Base-by-base conservation (phyloP, 2,113 vertebrate species). In the Neotoma lepida region DNA sequence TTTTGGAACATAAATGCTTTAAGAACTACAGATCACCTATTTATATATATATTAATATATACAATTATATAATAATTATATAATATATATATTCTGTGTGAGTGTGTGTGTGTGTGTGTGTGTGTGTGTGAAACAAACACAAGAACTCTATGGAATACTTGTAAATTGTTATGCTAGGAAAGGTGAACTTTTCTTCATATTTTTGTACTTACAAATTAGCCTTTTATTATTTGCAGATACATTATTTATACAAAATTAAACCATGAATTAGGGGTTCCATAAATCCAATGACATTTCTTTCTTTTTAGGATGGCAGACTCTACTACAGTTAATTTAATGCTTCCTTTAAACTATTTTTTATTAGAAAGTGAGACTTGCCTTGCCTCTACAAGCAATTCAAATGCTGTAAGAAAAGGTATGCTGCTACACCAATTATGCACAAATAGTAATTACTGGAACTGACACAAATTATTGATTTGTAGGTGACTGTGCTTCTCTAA, bases 391-490 rank as follows among this genome's bases (percentile, higher is more conserved):
- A 94, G 86, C n/a, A 86, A 58, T 91, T 81, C 13, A 49, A 81
- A 64, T 13, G 6, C n/a, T 13, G 0, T 26, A 26, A 94, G 33
- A n/a, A 92, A 54, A 96, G 58, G 51, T 85, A 85, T 49, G 54
- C 33, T 41, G 33, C 71, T 70, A 28, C 10, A 85, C 68, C 82
- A 92, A 81, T 94, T 95, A 96, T 73, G 33, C 91, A 77, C 41
- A 78, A 81, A 51, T 12, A 81, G 73, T 95, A 92, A 96, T 96
- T 97, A 95, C 85, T 71, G 80, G 96, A 91, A 95, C 94, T 93
- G 95, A 96, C 94, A 96, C 86, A 94, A 97, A 95, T 39, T 28
- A 61, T 95, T 97, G 95, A 97, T 97, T 96, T 96, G 91, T 94
- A 46, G 95, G 74, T 86, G 70, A 41, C 46, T 95, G 2, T 94